Evolutionary conservation across 30 jellyfish, hydroid and myxozoan genomes (phyloP), one percentile per base, ranked within the genome.

Genomic region (Catostylus mosaicus): DNA sequence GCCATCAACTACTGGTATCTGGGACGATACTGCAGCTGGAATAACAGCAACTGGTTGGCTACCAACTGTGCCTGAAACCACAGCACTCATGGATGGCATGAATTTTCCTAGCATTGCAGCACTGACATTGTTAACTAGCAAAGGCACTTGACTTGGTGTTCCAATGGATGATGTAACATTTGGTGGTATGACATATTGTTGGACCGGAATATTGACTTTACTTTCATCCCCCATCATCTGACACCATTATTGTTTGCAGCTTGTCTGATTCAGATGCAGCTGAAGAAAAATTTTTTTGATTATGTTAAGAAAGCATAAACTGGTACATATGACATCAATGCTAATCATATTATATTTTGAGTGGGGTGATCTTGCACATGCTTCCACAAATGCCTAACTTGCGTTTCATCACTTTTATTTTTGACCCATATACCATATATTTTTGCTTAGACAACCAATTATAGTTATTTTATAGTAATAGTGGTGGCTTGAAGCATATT

Each of bases 11-110:
- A 77, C 33, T 6, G 86, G 96, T 68, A 87, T 27, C 24, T 76
- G 89, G n/a, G 68, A 79, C 18, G 83, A 48, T 19, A 83, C 87
- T 10, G 84, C 67, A 27, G 84, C 88, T 7, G 86, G 96, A 18
- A 87, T 77, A 52, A 87, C 96, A 31, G 96, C 91, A 18, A 87
- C 96, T 14, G 90, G 69, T 27, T 77, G 90, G 57, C 62, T 87
- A 32, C 84, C 89, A 36, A 79, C 80, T 16, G 88, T 87, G 19
- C 68, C 77, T 22, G 81, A 38, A 6, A 78, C 54, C 45, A 77
- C 75, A 30, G 78, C 89, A 64, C 67, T 79, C 70, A 87, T 34
- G 4, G 78, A 52, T 54, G 96, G 80, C 24, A 87, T 48, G 67
- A 87, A 68, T 47, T 87, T 87, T 30, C 96, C 75, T 38, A 87